phyloP scores from a whole-genome alignment of 1,140 invertebrate genomes.

The Pseudomyrmex sp. region DNA sequence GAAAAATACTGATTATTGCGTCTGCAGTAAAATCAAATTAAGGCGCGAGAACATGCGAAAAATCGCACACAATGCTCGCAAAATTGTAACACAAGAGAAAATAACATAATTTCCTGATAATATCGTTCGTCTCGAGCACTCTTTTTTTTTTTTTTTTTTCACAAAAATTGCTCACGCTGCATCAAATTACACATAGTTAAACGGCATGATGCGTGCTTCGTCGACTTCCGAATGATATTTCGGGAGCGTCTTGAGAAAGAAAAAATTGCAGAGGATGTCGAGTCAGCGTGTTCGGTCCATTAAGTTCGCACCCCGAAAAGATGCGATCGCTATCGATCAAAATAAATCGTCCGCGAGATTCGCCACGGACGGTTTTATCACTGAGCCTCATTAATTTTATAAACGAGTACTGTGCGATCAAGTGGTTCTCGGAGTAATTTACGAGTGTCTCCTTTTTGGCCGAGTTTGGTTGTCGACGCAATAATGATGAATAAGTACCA shows the following conservation, averaged over 20 bases:
- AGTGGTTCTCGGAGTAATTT: constrained; percentile 54
- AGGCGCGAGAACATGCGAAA: neutral
- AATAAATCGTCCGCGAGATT: constrained; percentile 26
- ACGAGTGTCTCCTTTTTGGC: constrained; percentile 35
- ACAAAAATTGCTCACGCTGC: neutral
- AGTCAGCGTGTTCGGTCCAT: constrained; percentile 38
- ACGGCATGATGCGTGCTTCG: constrained; percentile 31
- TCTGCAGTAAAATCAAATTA: neutral
- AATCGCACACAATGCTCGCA: neutral
- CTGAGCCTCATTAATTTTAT: constrained; percentile 45
- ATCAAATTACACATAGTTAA: constrained; percentile 43
- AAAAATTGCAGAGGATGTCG: constrained; percentile 12
- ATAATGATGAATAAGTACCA: constrained; percentile 44
- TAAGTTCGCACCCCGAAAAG: constrained; percentile 25
- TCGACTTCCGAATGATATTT: constrained; percentile 32
- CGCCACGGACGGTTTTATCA: constrained; percentile 21
- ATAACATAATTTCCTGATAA: constrained; percentile 7
- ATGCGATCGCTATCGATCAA: constrained; percentile 41
- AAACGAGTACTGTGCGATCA: constrained; percentile 33
- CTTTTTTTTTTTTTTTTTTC: neutral
- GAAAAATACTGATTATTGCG: neutral
- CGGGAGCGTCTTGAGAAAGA: constrained; percentile 1
- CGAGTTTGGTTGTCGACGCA: constrained; percentile 31
- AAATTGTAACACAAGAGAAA: neutral
- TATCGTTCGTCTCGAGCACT: neutral